Conservation (phyloP, 1,140 invertebrate species). For the Neocloeon triangulifer region DNA sequence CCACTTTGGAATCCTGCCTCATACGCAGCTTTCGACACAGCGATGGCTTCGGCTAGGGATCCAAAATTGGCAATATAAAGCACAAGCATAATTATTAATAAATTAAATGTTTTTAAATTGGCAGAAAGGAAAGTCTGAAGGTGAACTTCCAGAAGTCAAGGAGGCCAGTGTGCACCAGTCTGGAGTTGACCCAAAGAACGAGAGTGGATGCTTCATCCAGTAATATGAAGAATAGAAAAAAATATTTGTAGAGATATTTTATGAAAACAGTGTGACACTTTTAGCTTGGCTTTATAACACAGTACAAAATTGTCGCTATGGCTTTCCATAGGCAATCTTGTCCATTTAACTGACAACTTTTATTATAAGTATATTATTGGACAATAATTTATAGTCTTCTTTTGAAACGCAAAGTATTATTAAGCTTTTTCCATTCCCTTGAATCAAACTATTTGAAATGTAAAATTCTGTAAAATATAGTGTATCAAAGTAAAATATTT, state of each 20-base stretch:
- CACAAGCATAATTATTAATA: background rate
- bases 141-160: slow-evolving; percentile 36
- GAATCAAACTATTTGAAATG: too few relatives aligned
- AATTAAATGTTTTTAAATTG: background rate
- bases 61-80: slow-evolving; percentile 6
- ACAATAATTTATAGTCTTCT: too few relatives aligned
- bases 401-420: too few relatives aligned
- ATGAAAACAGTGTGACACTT: too few relatives aligned
- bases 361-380: too few relatives aligned
- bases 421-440: too few relatives aligned
- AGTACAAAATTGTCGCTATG: too few relatives aligned
- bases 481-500: too few relatives aligned
- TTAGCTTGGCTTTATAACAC: too few relatives aligned
- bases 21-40: slow-evolving; percentile 30
- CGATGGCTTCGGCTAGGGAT: slow-evolving; percentile 10
- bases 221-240: slow-evolving; percentile 10
- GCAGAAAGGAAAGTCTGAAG: slow-evolving; percentile 13
- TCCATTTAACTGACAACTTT: too few relatives aligned
- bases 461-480: too few relatives aligned
- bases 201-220: slow-evolving; percentile 34
- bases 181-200: slow-evolving; percentile 34
- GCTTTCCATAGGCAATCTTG: too few relatives aligned
- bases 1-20: slow-evolving; percentile 30
- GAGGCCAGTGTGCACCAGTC: slow-evolving; percentile 35
- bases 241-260: background rate